These are phyloP conservation scores for Drosophila erecta DNA, from an alignment of 1,140 invertebrate genomes.

Conservation along the genomic window DNA sequence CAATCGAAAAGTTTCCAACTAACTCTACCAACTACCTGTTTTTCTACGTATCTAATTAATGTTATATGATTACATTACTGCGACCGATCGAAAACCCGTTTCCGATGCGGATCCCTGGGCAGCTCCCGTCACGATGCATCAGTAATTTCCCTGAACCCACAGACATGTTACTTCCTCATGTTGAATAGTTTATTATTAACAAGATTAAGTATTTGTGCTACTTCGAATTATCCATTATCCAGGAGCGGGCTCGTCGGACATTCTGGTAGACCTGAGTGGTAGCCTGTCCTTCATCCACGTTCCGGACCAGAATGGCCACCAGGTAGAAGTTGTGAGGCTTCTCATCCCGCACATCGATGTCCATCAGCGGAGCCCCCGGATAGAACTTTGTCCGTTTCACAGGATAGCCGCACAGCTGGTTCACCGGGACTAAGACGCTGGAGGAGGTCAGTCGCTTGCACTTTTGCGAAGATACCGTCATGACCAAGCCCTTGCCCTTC, in stretches of 20 bases:
- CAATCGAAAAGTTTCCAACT: conserved; percentile 27
- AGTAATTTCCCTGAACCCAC: conserved; percentile 6
- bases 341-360: conserved; percentile 40
- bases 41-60: conserved; percentile 6
- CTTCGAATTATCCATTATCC: conserved; percentile 41
- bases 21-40: neutral
- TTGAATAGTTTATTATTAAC: conserved; percentile 19
- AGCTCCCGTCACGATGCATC: conserved; percentile 30
- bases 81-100: conserved; percentile 47
- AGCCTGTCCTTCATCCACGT: neutral
- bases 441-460: conserved; percentile 34
- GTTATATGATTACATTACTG: conserved; percentile 18
- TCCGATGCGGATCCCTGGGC: conserved; percentile 20
- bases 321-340: conserved; percentile 58
- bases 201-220: conserved; percentile 8
- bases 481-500: conserved; percentile 45
- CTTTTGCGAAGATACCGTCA: conserved; percentile 36
- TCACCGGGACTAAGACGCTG: conserved; percentile 32
- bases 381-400: conserved; percentile 38
- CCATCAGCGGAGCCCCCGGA: conserved; percentile 48
- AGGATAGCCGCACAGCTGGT: conserved; percentile 59
- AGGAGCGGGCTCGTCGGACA: conserved; percentile 38
- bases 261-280: conserved; percentile 55
- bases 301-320: conserved; percentile 33
- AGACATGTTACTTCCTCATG: conserved; percentile 22